Conservation (phyloP, 2,888 invertebrate species). For the Crocallis elinguaria region DNA sequence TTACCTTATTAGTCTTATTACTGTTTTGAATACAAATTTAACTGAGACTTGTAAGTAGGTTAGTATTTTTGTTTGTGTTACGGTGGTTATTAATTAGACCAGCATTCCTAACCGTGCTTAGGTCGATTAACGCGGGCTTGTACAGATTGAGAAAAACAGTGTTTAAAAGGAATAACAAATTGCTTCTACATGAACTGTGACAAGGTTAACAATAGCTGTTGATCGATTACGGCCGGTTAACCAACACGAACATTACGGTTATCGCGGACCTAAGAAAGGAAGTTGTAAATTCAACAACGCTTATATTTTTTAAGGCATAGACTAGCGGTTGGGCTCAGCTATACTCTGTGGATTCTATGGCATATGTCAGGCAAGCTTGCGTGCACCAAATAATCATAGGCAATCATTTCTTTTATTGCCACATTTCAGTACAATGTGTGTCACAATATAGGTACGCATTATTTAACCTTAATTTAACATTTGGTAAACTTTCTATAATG, state of each 20-base stretch:
- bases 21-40: too few species aligned
- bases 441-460: slow-evolving; percentile 15
- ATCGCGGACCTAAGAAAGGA: slow-evolving; percentile 24
- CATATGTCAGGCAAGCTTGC: slow-evolving; percentile 50
- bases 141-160: slow-evolving; percentile 15
- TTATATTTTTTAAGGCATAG: slow-evolving; percentile 8
- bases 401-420: slow-evolving; percentile 36
- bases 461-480: slow-evolving; percentile 1
- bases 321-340: slow-evolving; percentile 11
- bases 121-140: slow-evolving; percentile 23
- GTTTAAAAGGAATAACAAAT: slow-evolving; percentile 36
- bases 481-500: too few species aligned
- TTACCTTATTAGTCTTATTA: too few species aligned
- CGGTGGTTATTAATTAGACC: slow-evolving; percentile 8
- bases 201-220: slow-evolving; percentile 43
- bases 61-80: neutral
- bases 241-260: slow-evolving; percentile 32
- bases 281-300: slow-evolving; percentile 27
- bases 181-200: slow-evolving; percentile 40
- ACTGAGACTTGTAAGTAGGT: neutral
- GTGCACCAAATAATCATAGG: slow-evolving; percentile 45
- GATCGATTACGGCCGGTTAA: slow-evolving; percentile 37
- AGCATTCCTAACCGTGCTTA: slow-evolving; percentile 18
- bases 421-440: slow-evolving; percentile 24
- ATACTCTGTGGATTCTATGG: slow-evolving; percentile 27